Conservation (phyloP, 2,888 invertebrate genomes). For the Leuctra nigra region DNA sequence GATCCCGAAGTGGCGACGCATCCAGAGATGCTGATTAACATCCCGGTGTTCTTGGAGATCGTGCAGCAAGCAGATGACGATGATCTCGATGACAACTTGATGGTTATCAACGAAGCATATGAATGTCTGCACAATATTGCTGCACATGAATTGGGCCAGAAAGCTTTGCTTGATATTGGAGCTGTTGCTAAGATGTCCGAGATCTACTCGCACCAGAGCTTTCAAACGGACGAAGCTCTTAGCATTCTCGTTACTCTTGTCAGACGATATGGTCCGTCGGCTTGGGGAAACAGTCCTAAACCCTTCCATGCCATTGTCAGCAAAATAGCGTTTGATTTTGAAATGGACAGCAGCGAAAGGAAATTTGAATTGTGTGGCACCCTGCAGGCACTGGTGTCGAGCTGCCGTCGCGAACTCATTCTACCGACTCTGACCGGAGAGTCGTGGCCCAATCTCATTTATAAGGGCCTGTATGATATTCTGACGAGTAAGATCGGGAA, state of each 20-base stretch:
- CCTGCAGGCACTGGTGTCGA: conserved; percentile 64
- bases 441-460: conserved; percentile 74
- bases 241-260: conserved; percentile 72
- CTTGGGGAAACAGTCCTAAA: conserved; percentile 72
- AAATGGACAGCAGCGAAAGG: conserved; percentile 78
- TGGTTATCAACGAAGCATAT: conserved; percentile 80
- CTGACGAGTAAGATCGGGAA: conserved; percentile 80
- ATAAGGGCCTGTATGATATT: conserved; percentile 76
- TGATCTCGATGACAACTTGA: conserved; percentile 78
- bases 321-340: conserved; percentile 80
- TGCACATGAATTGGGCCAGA: conserved; percentile 69
- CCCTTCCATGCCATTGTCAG: conserved; percentile 76
- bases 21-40: conserved; percentile 74
- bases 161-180: conserved; percentile 68
- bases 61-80: conserved; percentile 78
- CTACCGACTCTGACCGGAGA: conserved; percentile 59
- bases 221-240: conserved; percentile 83
- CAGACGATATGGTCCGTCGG: conserved; percentile 59
- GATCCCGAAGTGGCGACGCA: conserved; percentile 74
- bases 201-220: conserved; percentile 80
- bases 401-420: conserved; percentile 61
- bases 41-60: conserved; percentile 76
- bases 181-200: conserved; percentile 77
- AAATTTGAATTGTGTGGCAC: conserved; percentile 86
- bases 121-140: conserved; percentile 76